Evolutionary conservation across 2,888 invertebrate species (phyloP).

Genomic region (Philonicus albiceps): DNA sequence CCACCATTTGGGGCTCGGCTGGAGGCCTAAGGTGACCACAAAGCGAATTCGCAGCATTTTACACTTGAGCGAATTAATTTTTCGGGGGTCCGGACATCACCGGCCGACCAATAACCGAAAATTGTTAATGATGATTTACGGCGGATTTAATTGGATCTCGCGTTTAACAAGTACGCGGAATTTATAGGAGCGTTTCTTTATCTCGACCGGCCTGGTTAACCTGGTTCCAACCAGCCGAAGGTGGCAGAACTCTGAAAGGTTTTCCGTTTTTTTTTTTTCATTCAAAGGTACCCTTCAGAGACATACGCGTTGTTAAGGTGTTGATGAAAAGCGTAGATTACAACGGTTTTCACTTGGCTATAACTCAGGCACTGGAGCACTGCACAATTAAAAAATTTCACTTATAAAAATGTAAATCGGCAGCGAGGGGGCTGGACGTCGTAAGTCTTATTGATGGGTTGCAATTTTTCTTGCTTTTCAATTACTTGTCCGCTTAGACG

Average conservation of each 20-base stretch:
- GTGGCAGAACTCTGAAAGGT: neutral
- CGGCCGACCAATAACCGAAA: neutral
- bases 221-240: neutral
- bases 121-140: constrained; percentile 40
- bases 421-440: neutral
- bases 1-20: neutral
- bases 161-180: constrained; percentile 5
- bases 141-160: constrained; percentile 27
- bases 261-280: neutral
- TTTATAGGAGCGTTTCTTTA: constrained; percentile 6
- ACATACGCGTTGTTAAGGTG: neutral
- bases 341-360: neutral
- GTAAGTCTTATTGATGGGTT: neutral
- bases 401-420: neutral
- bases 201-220: neutral
- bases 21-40: neutral
- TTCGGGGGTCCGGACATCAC: neutral
- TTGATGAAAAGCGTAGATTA: constrained; percentile 5
- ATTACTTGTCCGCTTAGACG: neutral
- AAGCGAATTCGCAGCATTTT: constrained; percentile 1
- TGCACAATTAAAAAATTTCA: neutral
- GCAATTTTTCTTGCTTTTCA: neutral
- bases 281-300: neutral
- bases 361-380: neutral
- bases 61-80: constrained; percentile 16